Evolutionary conservation across 2,888 invertebrate species (phyloP).

Genomic region (Corbicula japonica): DNA sequence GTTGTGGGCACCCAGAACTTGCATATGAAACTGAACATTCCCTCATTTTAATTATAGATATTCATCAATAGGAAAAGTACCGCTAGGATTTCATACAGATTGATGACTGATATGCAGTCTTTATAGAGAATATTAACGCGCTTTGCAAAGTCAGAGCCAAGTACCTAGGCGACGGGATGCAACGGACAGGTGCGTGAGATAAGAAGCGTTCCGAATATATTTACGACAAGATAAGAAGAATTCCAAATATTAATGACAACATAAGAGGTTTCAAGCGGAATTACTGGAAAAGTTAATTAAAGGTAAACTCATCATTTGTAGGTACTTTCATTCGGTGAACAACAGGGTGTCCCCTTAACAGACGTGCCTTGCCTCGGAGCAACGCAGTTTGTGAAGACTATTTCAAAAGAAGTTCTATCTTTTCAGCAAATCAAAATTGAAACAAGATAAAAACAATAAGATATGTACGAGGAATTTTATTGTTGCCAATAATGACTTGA

Average conservation of each 20-base stretch:
- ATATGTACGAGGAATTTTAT: too few relatives aligned
- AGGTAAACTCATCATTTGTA: conserved; percentile 19
- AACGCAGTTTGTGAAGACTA: too few relatives aligned
- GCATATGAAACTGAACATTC: too few relatives aligned
- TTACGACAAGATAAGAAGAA: conserved; percentile 41
- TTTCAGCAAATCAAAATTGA: too few relatives aligned
- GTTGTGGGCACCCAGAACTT: too few relatives aligned
- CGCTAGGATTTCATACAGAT: conserved; percentile 37
- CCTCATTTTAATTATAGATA: conserved; percentile 45
- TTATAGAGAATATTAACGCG: conserved; percentile 24
- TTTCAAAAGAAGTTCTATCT: too few relatives aligned
- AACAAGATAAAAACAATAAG: too few relatives aligned
- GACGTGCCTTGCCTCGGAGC: too few relatives aligned
- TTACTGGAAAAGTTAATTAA: conserved; percentile 28
- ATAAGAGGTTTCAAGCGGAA: conserved; percentile 19
- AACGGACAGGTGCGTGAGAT: conserved; percentile 59
- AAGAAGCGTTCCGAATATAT: conserved; percentile 44
- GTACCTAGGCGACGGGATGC: conserved; percentile 23
- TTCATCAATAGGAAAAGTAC: conserved; percentile 41
- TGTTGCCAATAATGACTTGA: too few relatives aligned
- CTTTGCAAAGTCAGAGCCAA: conserved; percentile 18
- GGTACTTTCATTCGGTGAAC: conserved; percentile 35
- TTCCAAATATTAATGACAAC: conserved; percentile 37
- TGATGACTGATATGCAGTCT: conserved; percentile 19
- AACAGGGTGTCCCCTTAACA: conserved; percentile 14